Conservation (phyloP, 1,140 invertebrate species). For the Drosophila simulans region DNA sequence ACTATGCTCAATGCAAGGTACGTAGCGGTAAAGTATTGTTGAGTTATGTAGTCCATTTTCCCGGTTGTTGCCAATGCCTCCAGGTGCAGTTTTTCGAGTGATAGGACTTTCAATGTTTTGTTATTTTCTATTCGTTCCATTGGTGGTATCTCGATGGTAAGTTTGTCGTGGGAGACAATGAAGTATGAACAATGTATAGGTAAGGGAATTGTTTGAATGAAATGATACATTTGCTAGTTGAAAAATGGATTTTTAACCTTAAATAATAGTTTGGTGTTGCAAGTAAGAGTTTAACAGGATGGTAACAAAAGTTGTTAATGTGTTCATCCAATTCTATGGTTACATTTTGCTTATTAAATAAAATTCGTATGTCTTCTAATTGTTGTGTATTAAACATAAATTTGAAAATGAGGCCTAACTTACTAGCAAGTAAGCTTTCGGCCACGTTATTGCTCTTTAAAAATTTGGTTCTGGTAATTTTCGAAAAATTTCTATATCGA, state of each 20-base stretch:
- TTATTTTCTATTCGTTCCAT: not conserved
- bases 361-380: slow-evolving; percentile 11
- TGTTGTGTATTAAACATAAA: slow-evolving; percentile 6
- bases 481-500: no score
- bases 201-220: slow-evolving; percentile 2
- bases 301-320: not conserved
- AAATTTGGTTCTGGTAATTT: slow-evolving; percentile 6
- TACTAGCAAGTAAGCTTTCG: not conserved
- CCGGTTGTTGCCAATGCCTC: not conserved
- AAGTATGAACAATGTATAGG: slow-evolving; percentile 8
- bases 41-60: not conserved
- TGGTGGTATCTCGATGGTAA: no score
- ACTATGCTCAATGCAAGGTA: not conserved
- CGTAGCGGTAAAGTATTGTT: no score
- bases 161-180: not conserved
- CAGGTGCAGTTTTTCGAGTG: slow-evolving; percentile 1
- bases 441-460: slow-evolving; percentile 1
- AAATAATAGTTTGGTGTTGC: slow-evolving; percentile 17
- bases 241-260: slow-evolving; percentile 19
- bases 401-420: not conserved
- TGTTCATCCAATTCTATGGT: not conserved
- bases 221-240: slow-evolving; percentile 6
- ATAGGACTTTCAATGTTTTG: slow-evolving; percentile 10
- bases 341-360: slow-evolving; percentile 1
- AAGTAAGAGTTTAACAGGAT: not conserved